Evolutionary conservation across 2,888 invertebrate species (phyloP).

Genomic region (Cremastobaeus sp.): DNA sequence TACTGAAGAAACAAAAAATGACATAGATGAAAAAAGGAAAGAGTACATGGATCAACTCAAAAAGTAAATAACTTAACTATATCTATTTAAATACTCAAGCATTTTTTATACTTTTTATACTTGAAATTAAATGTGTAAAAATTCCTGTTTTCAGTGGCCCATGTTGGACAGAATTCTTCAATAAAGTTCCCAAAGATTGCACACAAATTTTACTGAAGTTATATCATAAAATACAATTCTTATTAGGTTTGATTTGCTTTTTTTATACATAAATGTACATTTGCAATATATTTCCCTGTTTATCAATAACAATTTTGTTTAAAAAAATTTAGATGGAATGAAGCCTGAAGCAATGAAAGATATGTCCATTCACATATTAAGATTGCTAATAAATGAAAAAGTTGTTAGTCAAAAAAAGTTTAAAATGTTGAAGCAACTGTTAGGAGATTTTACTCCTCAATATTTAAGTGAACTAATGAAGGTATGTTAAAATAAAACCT

Average conservation of each 20-base stretch:
- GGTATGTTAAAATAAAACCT: constrained; percentile 71
- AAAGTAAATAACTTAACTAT: constrained; percentile 70
- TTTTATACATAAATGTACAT: constrained; percentile 8
- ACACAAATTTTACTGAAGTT: constrained; percentile 76
- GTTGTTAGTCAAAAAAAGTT: constrained; percentile 81
- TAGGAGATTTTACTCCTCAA: constrained; percentile 81
- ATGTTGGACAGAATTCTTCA: constrained; percentile 80
- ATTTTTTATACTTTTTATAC: too few species aligned
- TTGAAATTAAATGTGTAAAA: constrained; percentile 41
- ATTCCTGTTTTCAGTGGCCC: constrained; percentile 76
- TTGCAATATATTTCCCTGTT: constrained; percentile 5
- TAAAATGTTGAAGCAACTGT: constrained; percentile 81
- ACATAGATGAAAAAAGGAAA: constrained; percentile 71
- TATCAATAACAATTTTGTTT: too few species aligned
- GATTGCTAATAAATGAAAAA: constrained; percentile 82
- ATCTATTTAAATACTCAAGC: too few species aligned
- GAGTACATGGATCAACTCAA: constrained; percentile 77
- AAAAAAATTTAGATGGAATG: constrained; percentile 80
- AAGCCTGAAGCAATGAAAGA: constrained; percentile 82
- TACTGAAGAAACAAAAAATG: constrained; percentile 64
- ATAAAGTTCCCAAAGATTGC: constrained; percentile 75
- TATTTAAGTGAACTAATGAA: constrained; percentile 81
- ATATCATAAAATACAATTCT: constrained; percentile 70
- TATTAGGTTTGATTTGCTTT: constrained; percentile 64
- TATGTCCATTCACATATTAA: constrained; percentile 81